These are phyloP conservation scores for Thera obeliscata DNA, from an alignment of 2,888 invertebrate genomes.

Conservation along the genomic window DNA sequence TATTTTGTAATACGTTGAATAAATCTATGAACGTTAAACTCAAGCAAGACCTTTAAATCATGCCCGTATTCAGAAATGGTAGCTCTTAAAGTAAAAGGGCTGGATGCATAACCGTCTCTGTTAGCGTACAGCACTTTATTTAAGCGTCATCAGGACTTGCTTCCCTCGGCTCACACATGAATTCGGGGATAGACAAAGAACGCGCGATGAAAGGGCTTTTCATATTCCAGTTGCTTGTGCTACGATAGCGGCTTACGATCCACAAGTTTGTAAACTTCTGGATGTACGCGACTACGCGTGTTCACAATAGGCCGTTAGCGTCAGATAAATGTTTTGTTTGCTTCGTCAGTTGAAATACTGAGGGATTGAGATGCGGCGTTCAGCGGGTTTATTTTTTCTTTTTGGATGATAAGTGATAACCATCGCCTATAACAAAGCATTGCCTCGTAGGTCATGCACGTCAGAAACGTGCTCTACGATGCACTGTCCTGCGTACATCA, in stretches of 20 bases:
- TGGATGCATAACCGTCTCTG: constrained; percentile 45
- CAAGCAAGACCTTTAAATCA: constrained; percentile 17
- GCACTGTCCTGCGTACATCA: too few species aligned
- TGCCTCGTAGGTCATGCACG: too few species aligned
- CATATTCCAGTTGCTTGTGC: constrained; percentile 59
- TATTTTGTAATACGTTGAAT: too few species aligned
- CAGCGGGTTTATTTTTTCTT: too few species aligned
- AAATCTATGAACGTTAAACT: too few species aligned
- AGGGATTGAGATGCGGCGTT: too few species aligned
- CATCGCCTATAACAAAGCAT: too few species aligned
- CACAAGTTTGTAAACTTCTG: constrained; percentile 42
- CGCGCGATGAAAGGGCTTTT: constrained; percentile 68
- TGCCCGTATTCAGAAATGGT: constrained; percentile 14
- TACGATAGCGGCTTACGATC: constrained; percentile 65
- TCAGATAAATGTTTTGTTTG: constrained; percentile 11
- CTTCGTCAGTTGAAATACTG: constrained; percentile 5
- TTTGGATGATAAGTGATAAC: too few species aligned
- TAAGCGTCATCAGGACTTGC: constrained; percentile 57
- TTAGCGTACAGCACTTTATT: constrained; percentile 64
- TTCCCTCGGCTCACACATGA: constrained; percentile 64
- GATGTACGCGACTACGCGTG: constrained; percentile 25
- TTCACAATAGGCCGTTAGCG: constrained; percentile 22
- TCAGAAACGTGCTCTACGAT: too few species aligned
- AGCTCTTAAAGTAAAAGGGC: constrained; percentile 24
- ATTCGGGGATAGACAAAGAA: constrained; percentile 73